A percentile compares a stretch with the other conserved stretches of the same genome.
These are phyloP conservation scores for Nomada lathburiana DNA, from an alignment of 2,888 invertebrate species.

Conservation along the genomic window DNA sequence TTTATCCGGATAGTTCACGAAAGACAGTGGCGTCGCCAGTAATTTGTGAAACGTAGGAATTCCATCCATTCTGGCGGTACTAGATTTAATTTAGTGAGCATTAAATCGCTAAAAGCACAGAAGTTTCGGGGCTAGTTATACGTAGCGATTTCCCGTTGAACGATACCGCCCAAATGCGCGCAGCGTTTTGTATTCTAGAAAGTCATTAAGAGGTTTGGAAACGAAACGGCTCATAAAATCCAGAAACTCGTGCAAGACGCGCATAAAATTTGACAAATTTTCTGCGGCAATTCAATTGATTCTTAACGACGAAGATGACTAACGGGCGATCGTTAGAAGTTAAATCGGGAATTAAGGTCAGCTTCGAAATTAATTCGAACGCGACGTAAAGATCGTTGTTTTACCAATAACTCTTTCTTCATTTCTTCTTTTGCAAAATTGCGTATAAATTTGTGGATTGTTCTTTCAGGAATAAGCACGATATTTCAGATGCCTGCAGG, in stretches of 20 bases:
- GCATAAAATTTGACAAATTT: constrained; percentile 38
- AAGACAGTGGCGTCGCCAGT: constrained; percentile 47
- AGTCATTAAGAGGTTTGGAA: constrained; percentile 18
- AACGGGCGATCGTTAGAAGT: constrained; percentile 16
- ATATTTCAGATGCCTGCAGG: background rate
- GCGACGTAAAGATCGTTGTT: background rate
- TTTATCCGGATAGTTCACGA: constrained; percentile 47
- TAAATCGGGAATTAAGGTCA: constrained; percentile 7
- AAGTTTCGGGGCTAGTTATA: background rate
- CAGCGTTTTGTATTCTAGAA: constrained; percentile 30
- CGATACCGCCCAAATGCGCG: background rate
- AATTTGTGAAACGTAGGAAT: constrained; percentile 53
- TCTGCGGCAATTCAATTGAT: constrained; percentile 3
- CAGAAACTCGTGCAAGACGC: background rate
- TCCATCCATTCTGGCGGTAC: constrained; percentile 31
- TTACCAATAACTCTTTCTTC: background rate
- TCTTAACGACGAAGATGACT: constrained; percentile 17
- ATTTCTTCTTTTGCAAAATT: background rate
- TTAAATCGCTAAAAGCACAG: constrained; percentile 31
- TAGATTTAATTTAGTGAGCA: constrained; percentile 58
- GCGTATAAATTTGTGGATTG: too few relatives aligned
- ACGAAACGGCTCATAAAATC: constrained; percentile 52
- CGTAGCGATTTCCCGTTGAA: constrained; percentile 11
- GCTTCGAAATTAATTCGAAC: background rate
- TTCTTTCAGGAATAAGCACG: too few relatives aligned